Evolutionary conservation across 2,888 invertebrate species (phyloP), one percentile per base, ranked within the genome.

Genomic region (Zootermopsis nevadensis): DNA sequence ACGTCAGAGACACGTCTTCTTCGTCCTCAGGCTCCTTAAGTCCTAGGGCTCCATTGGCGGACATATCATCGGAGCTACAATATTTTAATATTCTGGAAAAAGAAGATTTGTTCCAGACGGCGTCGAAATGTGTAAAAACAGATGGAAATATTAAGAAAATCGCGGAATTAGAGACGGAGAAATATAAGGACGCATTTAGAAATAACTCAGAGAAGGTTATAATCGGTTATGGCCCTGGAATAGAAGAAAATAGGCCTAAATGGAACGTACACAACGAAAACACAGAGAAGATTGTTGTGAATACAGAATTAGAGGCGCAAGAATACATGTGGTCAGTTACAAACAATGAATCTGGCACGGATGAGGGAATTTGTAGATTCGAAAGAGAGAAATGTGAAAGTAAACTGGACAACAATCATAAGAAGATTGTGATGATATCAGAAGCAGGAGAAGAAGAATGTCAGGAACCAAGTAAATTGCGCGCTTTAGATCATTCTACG

Each of bases 21-120:
- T 33, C 31, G 10, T 69, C 69, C 33, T 69, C 69, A 30, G 74
- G 24, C 12, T 35, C 74, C n/a, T 42, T 74, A 24, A 74, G 74
- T n/a, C 74, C 74, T n/a, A 35, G 74, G 35, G 69, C 69, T 12
- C 69, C 69, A 4, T 33, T 69, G 19, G 69, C 33, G 7, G 60
- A 60, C 15, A 27, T 60, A 15, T 48, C 48, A 48, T 48, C 48
- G 19, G 48, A 48, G 19, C 48, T 48, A 19, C 19, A 48, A 12
- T 15, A 48, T 48, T 48, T 48, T 3, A 48, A 19, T 19, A 19
- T 19, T 19, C 19, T 19, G 19, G 48, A 48, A 48, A 19, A 15
- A 19, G 15, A 48, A 4, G 19, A 0, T 48, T 48, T 15, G 19
- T 12, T 48, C 4, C 19, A 1, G 48, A 19, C 15, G 48, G 48